phyloP scores from a whole-genome alignment of 1,140 invertebrate species.

The Calliopsis andreniformis region DNA sequence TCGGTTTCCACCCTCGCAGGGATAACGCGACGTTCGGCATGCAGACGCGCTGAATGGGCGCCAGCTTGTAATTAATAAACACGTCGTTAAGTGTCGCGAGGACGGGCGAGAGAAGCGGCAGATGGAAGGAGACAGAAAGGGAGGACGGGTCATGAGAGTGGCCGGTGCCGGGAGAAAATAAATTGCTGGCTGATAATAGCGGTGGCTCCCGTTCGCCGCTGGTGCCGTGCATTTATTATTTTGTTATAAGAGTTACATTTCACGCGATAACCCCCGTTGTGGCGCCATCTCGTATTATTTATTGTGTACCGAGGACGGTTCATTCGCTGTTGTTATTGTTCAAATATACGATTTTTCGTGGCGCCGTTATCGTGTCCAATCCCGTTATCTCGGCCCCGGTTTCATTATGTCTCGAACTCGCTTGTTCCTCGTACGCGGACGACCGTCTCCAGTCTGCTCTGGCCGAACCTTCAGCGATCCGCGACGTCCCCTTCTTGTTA shows the following conservation, averaged over 20 bases:
- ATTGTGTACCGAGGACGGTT: slow-evolving; percentile 49
- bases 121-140: slow-evolving; percentile 36
- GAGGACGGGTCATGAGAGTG: slow-evolving; percentile 47
- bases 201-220: slow-evolving; percentile 55
- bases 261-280: slow-evolving; percentile 70
- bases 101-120: slow-evolving; percentile 14
- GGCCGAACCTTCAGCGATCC: slow-evolving; percentile 3
- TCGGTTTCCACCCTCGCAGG: slow-evolving; percentile 33
- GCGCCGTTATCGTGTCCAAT: slow-evolving; percentile 50
- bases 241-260: slow-evolving; percentile 70
- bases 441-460: not conserved
- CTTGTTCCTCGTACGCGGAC: not conserved
- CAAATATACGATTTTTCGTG: slow-evolving; percentile 31
- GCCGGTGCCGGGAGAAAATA: slow-evolving; percentile 59
- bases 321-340: slow-evolving; percentile 58
- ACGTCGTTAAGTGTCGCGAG: slow-evolving; percentile 56
- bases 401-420: slow-evolving; percentile 15
- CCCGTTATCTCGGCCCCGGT: slow-evolving; percentile 42
- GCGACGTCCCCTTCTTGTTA: not conserved
- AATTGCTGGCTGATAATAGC: slow-evolving; percentile 69
- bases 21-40: slow-evolving; percentile 29
- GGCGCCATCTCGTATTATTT: slow-evolving; percentile 72
- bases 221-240: slow-evolving; percentile 54
- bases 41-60: slow-evolving; percentile 51
- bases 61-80: slow-evolving; percentile 66